Conservation (phyloP, 2,888 invertebrate genomes). For the Synergus laeviventris region DNA sequence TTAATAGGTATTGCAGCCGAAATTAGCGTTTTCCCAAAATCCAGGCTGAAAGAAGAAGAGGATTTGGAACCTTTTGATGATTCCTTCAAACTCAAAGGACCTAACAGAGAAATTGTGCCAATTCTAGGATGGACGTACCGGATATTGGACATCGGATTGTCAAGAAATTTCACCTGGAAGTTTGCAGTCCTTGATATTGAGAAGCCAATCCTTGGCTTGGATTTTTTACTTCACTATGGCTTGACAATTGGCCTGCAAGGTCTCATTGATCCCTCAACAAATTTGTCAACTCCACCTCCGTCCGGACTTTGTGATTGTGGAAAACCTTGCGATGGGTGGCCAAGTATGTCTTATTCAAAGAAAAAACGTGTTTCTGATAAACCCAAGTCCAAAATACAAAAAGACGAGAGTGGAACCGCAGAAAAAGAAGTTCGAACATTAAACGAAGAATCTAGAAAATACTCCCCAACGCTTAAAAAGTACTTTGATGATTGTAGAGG, state of each 20-base stretch:
- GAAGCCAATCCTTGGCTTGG: background rate
- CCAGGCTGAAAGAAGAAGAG: no score
- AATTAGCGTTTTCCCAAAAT: background rate
- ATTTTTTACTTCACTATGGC: background rate
- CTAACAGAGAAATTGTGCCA: no score
- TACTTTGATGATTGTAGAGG: no score
- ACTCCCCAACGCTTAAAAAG: background rate
- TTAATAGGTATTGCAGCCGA: slow-evolving; percentile 52
- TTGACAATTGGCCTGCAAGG: background rate
- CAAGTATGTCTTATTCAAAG: background rate
- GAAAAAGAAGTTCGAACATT: background rate
- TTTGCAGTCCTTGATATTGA: background rate
- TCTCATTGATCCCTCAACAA: background rate
- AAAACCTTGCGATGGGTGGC: background rate
- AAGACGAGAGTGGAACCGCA: background rate
- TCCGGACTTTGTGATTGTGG: background rate
- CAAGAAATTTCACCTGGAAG: background rate
- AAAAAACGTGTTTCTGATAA: background rate
- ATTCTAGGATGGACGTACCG: slow-evolving; percentile 55
- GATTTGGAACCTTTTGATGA: slow-evolving; percentile 3
- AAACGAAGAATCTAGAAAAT: no score
- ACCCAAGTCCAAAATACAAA: background rate
- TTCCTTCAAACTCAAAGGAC: background rate
- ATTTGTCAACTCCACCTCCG: background rate
- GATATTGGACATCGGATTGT: slow-evolving; percentile 49